Percentiles rank a stretch among this genome's conserved stretches.
Conservation (phyloP, 2,113 vertebrate genomes). For the Vulpes lagopus region DNA sequence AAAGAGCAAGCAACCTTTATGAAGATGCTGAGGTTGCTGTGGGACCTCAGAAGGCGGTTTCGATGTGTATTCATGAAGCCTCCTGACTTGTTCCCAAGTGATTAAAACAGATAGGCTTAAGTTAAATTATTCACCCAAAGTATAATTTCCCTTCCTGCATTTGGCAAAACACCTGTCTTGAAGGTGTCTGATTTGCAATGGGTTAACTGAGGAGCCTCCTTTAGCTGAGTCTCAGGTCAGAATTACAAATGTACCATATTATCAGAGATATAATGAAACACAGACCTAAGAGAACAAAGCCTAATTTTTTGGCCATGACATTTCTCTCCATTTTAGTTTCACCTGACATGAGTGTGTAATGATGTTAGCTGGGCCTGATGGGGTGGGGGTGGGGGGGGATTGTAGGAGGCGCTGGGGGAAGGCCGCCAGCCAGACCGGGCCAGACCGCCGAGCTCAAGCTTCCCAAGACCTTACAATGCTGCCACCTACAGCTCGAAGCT, state of each 20-base stretch:
- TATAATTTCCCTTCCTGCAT: constrained; percentile 10
- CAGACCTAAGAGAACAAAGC: constrained; percentile 39
- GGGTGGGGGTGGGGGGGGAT: background rate
- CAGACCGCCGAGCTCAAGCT: fast-evolving
- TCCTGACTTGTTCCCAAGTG: constrained; percentile 26
- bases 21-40: background rate
- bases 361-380: constrained; percentile 63
- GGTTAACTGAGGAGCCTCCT: constrained; percentile 45
- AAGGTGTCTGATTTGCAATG: background rate
- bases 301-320: constrained; percentile 71
- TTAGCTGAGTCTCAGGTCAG: constrained; percentile 53
- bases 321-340: constrained; percentile 76
- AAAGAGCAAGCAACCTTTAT: background rate
- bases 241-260: constrained; percentile 64
- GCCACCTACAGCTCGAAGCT: constrained; percentile 85
- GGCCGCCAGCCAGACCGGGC: background rate
- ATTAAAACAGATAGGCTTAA: background rate
- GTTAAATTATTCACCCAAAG: background rate
- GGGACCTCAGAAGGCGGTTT: background rate
- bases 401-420: background rate
- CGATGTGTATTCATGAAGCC: background rate
- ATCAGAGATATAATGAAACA: constrained; percentile 62
- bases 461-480: constrained; percentile 88
- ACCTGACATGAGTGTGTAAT: constrained; percentile 62
- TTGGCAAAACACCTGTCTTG: background rate